Conservation (phyloP, 2,888 invertebrate species). For the Neocrepidodera transversa region DNA sequence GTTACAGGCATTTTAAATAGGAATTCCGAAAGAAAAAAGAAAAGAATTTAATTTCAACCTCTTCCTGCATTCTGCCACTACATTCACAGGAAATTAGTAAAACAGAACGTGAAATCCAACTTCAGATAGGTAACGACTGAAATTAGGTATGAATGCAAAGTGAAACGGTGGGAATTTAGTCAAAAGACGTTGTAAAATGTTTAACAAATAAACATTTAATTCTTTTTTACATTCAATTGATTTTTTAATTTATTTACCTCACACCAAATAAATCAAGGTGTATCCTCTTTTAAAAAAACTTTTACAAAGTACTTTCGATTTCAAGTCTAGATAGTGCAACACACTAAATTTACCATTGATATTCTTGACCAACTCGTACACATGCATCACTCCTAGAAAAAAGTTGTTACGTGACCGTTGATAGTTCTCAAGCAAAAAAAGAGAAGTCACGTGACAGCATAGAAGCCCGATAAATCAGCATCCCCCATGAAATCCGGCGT, state of each 20-base stretch:
- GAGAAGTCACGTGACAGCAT: conserved; percentile 30
- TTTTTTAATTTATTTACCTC: too few species aligned
- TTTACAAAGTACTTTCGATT: conserved; percentile 12
- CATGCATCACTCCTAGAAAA: conserved; percentile 24
- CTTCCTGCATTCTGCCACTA: background rate
- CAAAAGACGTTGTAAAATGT: background rate
- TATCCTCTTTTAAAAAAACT: conserved; percentile 1
- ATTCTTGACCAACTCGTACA: conserved; percentile 22
- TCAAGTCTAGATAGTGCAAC: conserved; percentile 4
- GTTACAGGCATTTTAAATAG: background rate
- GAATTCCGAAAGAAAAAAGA: too few species aligned
- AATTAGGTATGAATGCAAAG: too few species aligned
- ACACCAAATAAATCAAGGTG: background rate
- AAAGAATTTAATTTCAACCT: too few species aligned
- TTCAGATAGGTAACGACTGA: too few species aligned
- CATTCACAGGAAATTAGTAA: background rate
- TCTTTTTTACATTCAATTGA: background rate
- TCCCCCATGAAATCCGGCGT: conserved; percentile 56
- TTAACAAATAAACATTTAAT: background rate
- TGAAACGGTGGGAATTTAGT: background rate
- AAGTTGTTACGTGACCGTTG: conserved; percentile 28
- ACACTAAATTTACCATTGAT: conserved; percentile 25
- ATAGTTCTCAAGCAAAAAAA: conserved; percentile 22
- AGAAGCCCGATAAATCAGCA: conserved; percentile 57
- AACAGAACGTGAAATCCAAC: conserved; percentile 2